Percentiles rank a stretch among this genome's conserved stretches.
Conservation (phyloP, 2,113 vertebrate genomes). For the Paramisgurnus dabryanus region DNA sequence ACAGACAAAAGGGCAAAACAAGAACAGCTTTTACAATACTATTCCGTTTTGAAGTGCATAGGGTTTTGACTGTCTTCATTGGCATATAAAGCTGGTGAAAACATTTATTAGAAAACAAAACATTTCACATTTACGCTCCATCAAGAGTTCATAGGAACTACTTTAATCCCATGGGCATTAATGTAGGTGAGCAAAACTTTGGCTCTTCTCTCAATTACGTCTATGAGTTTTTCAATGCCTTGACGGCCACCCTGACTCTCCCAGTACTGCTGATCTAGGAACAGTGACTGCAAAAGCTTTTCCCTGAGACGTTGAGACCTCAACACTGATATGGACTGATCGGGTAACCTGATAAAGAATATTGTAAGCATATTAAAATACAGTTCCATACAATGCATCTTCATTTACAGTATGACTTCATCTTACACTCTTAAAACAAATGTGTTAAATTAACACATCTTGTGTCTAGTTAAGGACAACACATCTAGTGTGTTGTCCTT, state of each 20-base stretch:
- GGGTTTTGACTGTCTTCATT: background rate
- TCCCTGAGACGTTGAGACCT: slow-evolving; percentile 85
- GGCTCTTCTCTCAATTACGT: slow-evolving; percentile 87
- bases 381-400: background rate
- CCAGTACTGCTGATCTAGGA: slow-evolving; percentile 92
- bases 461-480: too few species aligned
- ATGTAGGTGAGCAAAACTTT: slow-evolving; percentile 90
- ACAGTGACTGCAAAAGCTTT: slow-evolving; percentile 93
- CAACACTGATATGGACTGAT: slow-evolving; percentile 84
- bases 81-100: background rate
- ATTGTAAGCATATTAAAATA: background rate
- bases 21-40: background rate
- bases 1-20: background rate
- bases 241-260: slow-evolving; percentile 92
- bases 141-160: slow-evolving; percentile 84
- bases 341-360: slow-evolving; percentile 81
- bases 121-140: background rate
- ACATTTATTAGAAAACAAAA: background rate
- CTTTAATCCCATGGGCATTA: slow-evolving; percentile 86
- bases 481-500: too few species aligned
- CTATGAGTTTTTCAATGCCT: slow-evolving; percentile 94
- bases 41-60: background rate
- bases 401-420: too few species aligned
- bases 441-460: too few species aligned
- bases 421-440: too few species aligned